Evolutionary conservation across 2,797 vertebrate species (phyloP).

Genomic region (Triplophysa bombifrons): DNA sequence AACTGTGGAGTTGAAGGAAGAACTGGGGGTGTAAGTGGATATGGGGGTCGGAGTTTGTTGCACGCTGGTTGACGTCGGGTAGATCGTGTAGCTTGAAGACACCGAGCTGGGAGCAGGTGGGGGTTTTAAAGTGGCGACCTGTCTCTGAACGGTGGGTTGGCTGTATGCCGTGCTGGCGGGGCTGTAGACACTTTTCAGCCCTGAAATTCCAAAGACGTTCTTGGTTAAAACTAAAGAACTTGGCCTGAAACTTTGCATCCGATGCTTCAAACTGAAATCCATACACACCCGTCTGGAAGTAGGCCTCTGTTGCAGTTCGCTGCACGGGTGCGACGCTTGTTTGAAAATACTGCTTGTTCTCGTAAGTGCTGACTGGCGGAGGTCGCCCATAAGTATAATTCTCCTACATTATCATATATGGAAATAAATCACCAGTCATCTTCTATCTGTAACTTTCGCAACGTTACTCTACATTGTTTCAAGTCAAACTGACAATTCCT

Average conservation of each 20-base stretch:
- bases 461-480: too few relatives aligned
- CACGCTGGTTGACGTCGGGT: slow-evolving; percentile 70
- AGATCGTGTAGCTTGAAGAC: slow-evolving; percentile 76
- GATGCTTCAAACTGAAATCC: slow-evolving; percentile 7
- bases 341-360: slow-evolving; percentile 76
- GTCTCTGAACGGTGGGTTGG: slow-evolving; percentile 75
- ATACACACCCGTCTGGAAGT: slow-evolving; percentile 73
- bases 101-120: slow-evolving; percentile 69
- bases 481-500: too few relatives aligned
- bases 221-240: not conserved
- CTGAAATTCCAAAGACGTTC: slow-evolving; percentile 53
- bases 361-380: slow-evolving; percentile 64
- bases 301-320: slow-evolving; percentile 64
- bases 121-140: slow-evolving; percentile 73
- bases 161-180: slow-evolving; percentile 74
- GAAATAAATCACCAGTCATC: not conserved
- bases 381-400: slow-evolving; percentile 69
- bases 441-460: too few relatives aligned
- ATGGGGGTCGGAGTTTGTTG: slow-evolving; percentile 74
- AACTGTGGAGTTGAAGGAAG: slow-evolving; percentile 73
- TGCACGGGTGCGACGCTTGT: slow-evolving; percentile 69
- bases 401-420: slow-evolving; percentile 64
- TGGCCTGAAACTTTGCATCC: not conserved
- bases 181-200: slow-evolving; percentile 73
- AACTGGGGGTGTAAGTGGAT: slow-evolving; percentile 75